A percentile compares a stretch with the other conserved stretches of the same genome.
Evolutionary conservation across 2,113 vertebrate species (phyloP).

Genomic region (Oryzias celebensis): DNA sequence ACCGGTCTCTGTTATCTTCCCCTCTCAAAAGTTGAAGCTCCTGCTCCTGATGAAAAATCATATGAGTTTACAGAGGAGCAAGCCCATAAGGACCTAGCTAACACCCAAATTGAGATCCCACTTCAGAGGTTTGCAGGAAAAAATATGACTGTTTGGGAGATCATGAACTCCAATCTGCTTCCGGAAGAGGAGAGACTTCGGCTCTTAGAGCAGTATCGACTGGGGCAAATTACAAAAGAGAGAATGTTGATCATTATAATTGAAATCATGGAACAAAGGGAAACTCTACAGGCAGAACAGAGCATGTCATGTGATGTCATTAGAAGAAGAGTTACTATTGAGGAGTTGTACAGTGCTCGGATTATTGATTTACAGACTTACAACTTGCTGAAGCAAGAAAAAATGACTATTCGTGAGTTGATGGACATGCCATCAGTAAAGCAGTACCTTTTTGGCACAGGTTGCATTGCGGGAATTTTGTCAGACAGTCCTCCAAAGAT

Average conservation of each 20-base stretch:
- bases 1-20: slow-evolving; percentile 84
- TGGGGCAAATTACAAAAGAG: slow-evolving; percentile 88
- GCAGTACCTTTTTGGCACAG: slow-evolving; percentile 88
- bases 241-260: slow-evolving; percentile 96
- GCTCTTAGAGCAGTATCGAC: slow-evolving; percentile 88
- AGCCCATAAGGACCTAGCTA: slow-evolving; percentile 84
- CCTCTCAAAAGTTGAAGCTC: slow-evolving; percentile 77
- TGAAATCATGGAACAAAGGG: slow-evolving; percentile 93
- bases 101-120: slow-evolving; percentile 87
- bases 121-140: slow-evolving; percentile 81
- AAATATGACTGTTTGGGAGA: slow-evolving; percentile 89
- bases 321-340: slow-evolving; percentile 83
- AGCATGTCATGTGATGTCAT: slow-evolving; percentile 84
- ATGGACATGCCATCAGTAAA: slow-evolving; percentile 84
- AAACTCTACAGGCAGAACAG: slow-evolving; percentile 84
- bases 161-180: slow-evolving; percentile 91
- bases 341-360: slow-evolving; percentile 79
- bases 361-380: slow-evolving; percentile 85
- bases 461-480: slow-evolving; percentile 88
- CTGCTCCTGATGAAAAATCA: slow-evolving; percentile 75
- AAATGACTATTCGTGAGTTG: slow-evolving; percentile 84
- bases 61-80: slow-evolving; percentile 87
- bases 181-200: slow-evolving; percentile 83
- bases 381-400: slow-evolving; percentile 86
- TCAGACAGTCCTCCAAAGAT: slow-evolving; percentile 83